Conservation (phyloP, 2,113 vertebrate genomes). For the Sphyrna mokarran region DNA sequence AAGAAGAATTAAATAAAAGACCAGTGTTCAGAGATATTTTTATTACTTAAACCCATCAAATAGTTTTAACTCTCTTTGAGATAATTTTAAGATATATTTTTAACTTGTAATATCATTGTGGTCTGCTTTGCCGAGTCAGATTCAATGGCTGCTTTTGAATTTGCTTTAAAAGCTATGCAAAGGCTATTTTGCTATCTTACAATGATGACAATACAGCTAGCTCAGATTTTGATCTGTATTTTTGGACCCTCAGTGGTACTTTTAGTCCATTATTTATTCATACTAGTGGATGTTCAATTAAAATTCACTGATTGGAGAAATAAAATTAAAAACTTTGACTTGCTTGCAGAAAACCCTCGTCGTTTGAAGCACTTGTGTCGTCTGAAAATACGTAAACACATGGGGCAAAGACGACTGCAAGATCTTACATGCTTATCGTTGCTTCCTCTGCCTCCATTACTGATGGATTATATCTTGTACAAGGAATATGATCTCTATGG, state of each 20-base stretch:
- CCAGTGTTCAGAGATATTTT: neutral
- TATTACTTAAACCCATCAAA: neutral
- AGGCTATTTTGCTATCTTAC: neutral
- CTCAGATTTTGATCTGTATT: neutral
- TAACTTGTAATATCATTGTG: neutral
- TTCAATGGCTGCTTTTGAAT: neutral
- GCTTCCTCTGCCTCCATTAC: slow-evolving; percentile 58
- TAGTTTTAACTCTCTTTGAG: neutral
- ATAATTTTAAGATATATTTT: neutral
- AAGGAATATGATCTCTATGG: slow-evolving; percentile 73
- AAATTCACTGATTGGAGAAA: neutral
- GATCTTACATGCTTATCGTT: slow-evolving; percentile 55
- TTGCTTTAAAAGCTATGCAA: neutral
- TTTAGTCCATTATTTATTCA: neutral
- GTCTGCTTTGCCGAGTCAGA: neutral
- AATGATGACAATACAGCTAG: neutral
- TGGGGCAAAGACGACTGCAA: slow-evolving; percentile 59
- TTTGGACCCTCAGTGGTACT: neutral
- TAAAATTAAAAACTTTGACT: neutral
- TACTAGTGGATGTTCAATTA: neutral
- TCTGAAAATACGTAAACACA: slow-evolving; percentile 65
- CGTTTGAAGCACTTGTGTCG: slow-evolving; percentile 71
- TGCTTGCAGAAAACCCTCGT: slow-evolving; percentile 64
- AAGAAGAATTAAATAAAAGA: neutral
- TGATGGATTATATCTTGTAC: slow-evolving; percentile 70